Conservation (phyloP, 2,888 invertebrate genomes). For the Protodeltote pygarga region DNA sequence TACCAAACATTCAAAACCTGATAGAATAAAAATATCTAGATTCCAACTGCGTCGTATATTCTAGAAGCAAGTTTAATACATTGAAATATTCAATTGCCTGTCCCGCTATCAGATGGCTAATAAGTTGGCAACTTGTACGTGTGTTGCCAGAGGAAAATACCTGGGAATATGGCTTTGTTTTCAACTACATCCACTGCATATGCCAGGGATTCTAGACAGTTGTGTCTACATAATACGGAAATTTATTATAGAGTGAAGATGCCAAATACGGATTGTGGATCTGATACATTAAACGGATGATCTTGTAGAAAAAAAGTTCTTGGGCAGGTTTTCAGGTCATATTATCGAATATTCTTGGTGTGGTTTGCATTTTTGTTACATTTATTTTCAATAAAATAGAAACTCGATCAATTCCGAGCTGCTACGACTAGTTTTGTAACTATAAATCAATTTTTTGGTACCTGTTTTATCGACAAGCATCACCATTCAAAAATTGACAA, state of each 20-base stretch:
- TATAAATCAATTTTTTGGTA: too few relatives aligned
- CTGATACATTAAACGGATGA: neutral
- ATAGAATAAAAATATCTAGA: conserved; percentile 45
- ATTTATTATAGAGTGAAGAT: conserved; percentile 40
- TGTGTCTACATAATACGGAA: conserved; percentile 33
- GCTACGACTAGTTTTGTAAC: too few relatives aligned
- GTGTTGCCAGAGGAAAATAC: conserved; percentile 56
- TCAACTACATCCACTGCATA: conserved; percentile 49
- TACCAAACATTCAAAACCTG: neutral
- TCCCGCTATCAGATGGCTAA: conserved; percentile 59
- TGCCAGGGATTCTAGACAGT: conserved; percentile 33
- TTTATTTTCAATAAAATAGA: too few relatives aligned
- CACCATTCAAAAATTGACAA: too few relatives aligned
- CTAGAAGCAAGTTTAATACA: conserved; percentile 51
- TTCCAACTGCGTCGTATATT: conserved; percentile 27
- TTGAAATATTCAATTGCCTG: conserved; percentile 64
- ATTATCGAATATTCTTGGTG: too few relatives aligned
- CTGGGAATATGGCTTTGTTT: conserved; percentile 61
- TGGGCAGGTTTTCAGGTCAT: too few relatives aligned
- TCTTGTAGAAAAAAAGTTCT: neutral
- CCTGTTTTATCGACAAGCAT: too few relatives aligned
- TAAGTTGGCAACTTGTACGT: conserved; percentile 62
- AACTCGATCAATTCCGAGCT: too few relatives aligned
- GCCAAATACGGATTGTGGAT: conserved; percentile 22
- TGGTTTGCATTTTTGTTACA: too few relatives aligned